phyloP scores from a whole-genome alignment of 1,140 invertebrate genomes.

The Dufourea novaeangliae region DNA sequence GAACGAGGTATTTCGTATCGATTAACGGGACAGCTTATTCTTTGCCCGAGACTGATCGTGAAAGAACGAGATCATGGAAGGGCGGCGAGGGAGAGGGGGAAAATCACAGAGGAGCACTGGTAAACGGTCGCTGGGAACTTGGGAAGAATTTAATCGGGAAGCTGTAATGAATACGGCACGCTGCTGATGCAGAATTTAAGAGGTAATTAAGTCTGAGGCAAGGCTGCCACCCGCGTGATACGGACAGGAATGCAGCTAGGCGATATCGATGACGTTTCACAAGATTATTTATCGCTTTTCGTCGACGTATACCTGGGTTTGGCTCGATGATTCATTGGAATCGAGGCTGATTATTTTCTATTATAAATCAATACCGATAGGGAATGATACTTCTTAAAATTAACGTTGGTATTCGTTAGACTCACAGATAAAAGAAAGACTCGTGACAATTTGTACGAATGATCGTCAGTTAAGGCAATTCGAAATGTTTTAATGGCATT shows the following conservation, averaged over 20 bases:
- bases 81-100: background rate
- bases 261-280: slow-evolving; percentile 27
- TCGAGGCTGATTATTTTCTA: too few species aligned
- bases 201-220: slow-evolving; percentile 54
- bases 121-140: slow-evolving; percentile 41
- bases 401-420: too few species aligned
- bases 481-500: too few species aligned
- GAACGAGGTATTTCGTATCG: background rate
- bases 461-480: too few species aligned
- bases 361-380: too few species aligned
- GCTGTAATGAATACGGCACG: slow-evolving; percentile 52
- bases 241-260: slow-evolving; percentile 17
- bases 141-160: slow-evolving; percentile 58
- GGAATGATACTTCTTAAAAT: too few species aligned
- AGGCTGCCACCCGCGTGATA: background rate
- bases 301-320: slow-evolving; percentile 1
- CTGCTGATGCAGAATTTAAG: slow-evolving; percentile 51
- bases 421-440: too few species aligned
- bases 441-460: too few species aligned
- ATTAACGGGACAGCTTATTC: background rate
- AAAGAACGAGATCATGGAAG: background rate
- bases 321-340: too few species aligned
- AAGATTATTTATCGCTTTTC: slow-evolving; percentile 37
- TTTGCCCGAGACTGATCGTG: background rate
- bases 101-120: slow-evolving; percentile 20